phyloP scores from a whole-genome alignment of 2,888 invertebrate species.

The Chymomyza fuscimana region DNA sequence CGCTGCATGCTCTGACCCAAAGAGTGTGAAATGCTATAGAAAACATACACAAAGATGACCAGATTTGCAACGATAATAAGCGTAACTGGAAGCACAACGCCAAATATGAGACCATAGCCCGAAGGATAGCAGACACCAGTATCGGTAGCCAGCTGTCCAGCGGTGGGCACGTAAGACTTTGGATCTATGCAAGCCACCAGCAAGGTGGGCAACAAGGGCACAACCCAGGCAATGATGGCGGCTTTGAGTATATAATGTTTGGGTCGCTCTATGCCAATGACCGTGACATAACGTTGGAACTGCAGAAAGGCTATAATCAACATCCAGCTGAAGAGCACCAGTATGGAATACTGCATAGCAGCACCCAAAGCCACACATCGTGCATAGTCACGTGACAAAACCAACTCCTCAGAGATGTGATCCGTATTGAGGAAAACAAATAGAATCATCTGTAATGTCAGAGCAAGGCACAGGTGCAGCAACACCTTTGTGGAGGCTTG shows the following conservation, averaged over 20 bases:
- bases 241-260: conserved; percentile 84
- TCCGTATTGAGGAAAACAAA: conserved; percentile 76
- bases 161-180: conserved; percentile 80
- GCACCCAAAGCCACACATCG: conserved; percentile 83
- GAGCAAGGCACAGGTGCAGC: conserved; percentile 83
- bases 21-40: conserved; percentile 79
- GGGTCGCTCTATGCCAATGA: conserved; percentile 82
- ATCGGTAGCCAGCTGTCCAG: conserved; percentile 59
- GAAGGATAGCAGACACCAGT: conserved; percentile 81
- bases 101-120: conserved; percentile 80
- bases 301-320: conserved; percentile 85
- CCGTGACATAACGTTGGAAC: conserved; percentile 85
- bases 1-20: conserved; percentile 76
- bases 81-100: conserved; percentile 81
- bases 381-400: conserved; percentile 20
- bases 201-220: conserved; percentile 82
- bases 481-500: conserved; percentile 84
- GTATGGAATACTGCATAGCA: conserved; percentile 84
- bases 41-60: conserved; percentile 81
- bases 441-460: conserved; percentile 82
- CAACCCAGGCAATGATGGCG: conserved; percentile 83
- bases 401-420: conserved; percentile 65
- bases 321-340: conserved; percentile 87
- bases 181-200: conserved; percentile 80
- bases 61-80: conserved; percentile 81